Evolutionary conservation across 2,113 vertebrate species (phyloP).

Genomic region (Brachirus orientalis): DNA sequence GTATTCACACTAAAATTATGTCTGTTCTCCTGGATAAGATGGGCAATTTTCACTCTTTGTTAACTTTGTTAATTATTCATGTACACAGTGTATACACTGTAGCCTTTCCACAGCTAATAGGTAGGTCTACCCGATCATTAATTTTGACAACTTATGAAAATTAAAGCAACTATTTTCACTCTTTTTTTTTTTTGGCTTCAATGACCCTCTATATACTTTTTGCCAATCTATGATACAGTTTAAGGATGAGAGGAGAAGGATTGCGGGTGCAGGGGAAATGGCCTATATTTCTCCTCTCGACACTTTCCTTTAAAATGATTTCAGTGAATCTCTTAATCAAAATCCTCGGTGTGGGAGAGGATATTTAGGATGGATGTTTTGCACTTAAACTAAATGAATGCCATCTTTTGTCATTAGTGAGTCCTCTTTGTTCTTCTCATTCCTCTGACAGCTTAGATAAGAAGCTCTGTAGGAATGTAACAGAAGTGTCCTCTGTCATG

Average conservation of each 20-base stretch:
- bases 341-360: constrained; percentile 34
- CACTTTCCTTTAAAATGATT: constrained; percentile 61
- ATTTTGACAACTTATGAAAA: constrained; percentile 43
- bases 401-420: constrained; percentile 65
- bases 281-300: constrained; percentile 62
- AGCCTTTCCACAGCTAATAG: constrained; percentile 23
- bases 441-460: constrained; percentile 54
- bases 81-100: constrained; percentile 1
- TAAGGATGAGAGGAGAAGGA: constrained; percentile 50
- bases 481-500: constrained; percentile 63
- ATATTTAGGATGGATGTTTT: constrained; percentile 70
- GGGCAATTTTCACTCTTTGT: constrained; percentile 22
- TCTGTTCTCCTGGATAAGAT: constrained; percentile 20
- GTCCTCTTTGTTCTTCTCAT: constrained; percentile 29
- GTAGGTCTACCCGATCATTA: constrained; percentile 32
- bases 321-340: constrained; percentile 72
- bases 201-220: constrained; percentile 44
- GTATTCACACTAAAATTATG: constrained; percentile 32
- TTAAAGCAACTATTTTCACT: constrained; percentile 40
- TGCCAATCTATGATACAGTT: constrained; percentile 53
- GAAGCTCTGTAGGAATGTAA: constrained; percentile 48
- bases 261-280: constrained; percentile 35
- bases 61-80: constrained; percentile 44
- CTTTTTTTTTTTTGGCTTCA: constrained; percentile 17
- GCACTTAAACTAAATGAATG: constrained; percentile 70